Percentiles rank a stretch among this genome's conserved stretches.
phyloP scores from a whole-genome alignment of 2,797 vertebrate genomes.

The Pachyuromys duprasi region DNA sequence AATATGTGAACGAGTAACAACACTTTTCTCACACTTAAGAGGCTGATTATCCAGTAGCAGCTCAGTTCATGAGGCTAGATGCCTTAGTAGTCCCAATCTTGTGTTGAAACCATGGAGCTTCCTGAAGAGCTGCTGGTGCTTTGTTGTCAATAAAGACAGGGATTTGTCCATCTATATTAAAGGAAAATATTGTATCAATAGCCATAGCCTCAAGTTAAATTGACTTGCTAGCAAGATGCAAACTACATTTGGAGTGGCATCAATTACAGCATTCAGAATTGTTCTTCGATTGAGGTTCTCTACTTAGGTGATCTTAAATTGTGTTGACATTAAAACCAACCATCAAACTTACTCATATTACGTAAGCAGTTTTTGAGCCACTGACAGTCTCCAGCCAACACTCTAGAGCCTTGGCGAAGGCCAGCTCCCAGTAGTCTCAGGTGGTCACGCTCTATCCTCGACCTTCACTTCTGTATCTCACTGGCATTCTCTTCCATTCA shows the following conservation, averaged over 20 bases:
- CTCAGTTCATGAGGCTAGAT: not conserved
- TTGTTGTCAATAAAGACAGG: not conserved
- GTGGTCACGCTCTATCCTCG: not conserved
- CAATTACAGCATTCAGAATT: no score
- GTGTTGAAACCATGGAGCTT: not conserved
- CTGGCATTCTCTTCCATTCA: not conserved
- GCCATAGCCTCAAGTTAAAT: not conserved
- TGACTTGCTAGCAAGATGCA: not conserved
- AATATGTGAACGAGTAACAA: not conserved
- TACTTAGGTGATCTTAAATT: not conserved
- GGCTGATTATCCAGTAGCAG: not conserved
- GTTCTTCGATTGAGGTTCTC: not conserved
- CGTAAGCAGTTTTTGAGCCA: not conserved
- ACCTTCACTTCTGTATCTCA: not conserved
- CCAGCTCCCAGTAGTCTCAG: accelerated
- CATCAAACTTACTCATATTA: not conserved
- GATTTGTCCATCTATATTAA: not conserved
- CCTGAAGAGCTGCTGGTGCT: not conserved
- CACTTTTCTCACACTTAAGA: not conserved
- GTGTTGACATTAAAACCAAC: not conserved
- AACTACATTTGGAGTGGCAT: not conserved
- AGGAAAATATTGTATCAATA: not conserved
- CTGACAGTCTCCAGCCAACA: not conserved
- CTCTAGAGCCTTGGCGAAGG: not conserved
- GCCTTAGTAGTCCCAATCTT: not conserved